Base-by-base conservation (phyloP, 1,140 invertebrate species). In the Anastrepha obliqua region DNA sequence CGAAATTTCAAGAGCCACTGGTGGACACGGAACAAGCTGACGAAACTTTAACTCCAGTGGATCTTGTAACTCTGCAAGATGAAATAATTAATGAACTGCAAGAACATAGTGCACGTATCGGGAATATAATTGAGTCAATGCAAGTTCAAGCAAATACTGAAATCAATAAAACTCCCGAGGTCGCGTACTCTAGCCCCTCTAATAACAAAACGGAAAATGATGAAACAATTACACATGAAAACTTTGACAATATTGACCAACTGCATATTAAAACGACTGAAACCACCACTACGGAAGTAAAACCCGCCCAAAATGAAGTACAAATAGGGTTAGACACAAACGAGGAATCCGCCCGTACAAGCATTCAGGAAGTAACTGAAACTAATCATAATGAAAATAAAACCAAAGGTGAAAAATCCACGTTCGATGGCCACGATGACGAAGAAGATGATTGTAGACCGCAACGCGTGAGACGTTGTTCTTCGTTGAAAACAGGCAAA, bases 401-500 rank as follows among this genome's bases (percentile, higher is more conserved):
- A 67, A 59, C 58, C 70, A 62, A 42, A 47, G 60, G 5, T 42
- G 39, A 64, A 58, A 20, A 78, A 64, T 65, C 65, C 60, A 11
- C 62, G 78, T 86, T 86, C 65, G 58, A 88, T 90, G 15, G 92
- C 93, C 47, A 91, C 92, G 81, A 92, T 7, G 91, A 91, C 3
- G 90, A 93, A 13, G 90, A 93, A 13, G 93, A 94, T 3, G 94
- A 94, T 89, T 94, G 95, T 65, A 91, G 94, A 88, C 95, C 95
- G 1, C 96, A 95, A 58, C 93, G 96, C 85, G 95, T 97, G 7
- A 94, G 96, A 58, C 94, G 97, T 85, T 97, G 96, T 91, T 98
- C 98, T 0, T 98, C 97, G 0, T 93, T 99, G 17, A 98, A 98
- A 94, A 96, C 96, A 0, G 97, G 97, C 0, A 98, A 98, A 94